These are phyloP conservation scores for Equus przewalskii DNA, from an alignment of 2,113 vertebrate genomes.

Conservation along the genomic window DNA sequence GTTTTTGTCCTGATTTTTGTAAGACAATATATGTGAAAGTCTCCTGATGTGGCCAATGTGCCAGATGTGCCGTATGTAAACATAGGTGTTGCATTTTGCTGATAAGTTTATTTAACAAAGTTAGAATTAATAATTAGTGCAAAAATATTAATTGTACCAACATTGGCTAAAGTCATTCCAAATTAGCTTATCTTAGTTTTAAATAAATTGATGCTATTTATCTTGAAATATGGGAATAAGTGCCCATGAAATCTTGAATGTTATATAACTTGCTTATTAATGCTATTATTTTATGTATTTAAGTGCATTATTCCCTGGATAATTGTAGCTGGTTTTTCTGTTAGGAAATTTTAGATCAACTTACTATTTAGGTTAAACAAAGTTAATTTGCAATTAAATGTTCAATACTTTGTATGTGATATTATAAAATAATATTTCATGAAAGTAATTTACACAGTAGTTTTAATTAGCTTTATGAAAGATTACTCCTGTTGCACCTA, in stretches of 20 bases:
- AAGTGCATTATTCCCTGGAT: background rate
- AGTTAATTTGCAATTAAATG: constrained; percentile 28
- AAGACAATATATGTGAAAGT: background rate
- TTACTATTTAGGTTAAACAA: constrained; percentile 33
- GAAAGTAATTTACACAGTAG: background rate
- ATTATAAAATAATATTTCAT: constrained; percentile 52
- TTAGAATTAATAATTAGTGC: constrained; percentile 23
- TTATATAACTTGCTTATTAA: background rate
- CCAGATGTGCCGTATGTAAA: background rate
- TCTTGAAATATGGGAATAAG: constrained; percentile 22
- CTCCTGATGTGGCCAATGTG: background rate
- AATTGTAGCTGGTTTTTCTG: background rate
- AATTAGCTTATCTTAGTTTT: constrained; percentile 48
- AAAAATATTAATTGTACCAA: constrained; percentile 8
- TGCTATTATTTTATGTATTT: background rate
- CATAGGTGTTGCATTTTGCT: background rate
- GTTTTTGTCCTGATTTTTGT: background rate
- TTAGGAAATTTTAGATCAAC: constrained; percentile 35
- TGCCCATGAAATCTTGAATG: background rate
- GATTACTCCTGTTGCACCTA: background rate
- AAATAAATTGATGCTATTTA: background rate
- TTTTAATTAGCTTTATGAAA: constrained; percentile 56
- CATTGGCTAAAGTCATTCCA: background rate
- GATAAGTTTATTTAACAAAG: constrained; percentile 11
- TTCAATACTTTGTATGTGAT: background rate